These are phyloP conservation scores for Fragum sueziense DNA, from an alignment of 2,888 invertebrate species.

Conservation along the genomic window DNA sequence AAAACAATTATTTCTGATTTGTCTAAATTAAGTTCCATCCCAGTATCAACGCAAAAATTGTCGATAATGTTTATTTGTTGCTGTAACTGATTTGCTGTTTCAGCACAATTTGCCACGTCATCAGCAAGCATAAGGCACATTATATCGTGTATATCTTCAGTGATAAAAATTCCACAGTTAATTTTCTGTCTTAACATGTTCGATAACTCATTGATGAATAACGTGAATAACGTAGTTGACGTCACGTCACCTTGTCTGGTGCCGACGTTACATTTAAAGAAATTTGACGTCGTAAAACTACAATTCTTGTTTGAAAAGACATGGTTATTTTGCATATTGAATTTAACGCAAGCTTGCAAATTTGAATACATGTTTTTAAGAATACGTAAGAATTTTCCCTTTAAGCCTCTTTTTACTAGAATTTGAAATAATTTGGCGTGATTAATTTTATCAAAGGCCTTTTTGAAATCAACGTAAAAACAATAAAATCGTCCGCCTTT, in stretches of 20 bases:
- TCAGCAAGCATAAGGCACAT: neutral
- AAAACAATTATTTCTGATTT: neutral
- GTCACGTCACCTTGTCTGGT: slow-evolving; percentile 9
- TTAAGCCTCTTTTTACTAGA: neutral
- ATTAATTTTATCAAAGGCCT: neutral
- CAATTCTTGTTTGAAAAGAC: too few relatives aligned
- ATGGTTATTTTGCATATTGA: neutral
- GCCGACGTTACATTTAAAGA: slow-evolving; percentile 11
- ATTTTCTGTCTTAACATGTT: too few relatives aligned
- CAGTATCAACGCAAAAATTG: slow-evolving; percentile 8
- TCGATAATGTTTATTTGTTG: neutral
- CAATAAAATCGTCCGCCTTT: neutral
- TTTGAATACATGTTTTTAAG: neutral
- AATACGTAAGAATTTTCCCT: neutral
- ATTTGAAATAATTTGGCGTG: neutral
- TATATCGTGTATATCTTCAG: neutral
- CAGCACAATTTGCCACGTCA: slow-evolving; percentile 5
- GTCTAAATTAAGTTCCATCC: slow-evolving; percentile 4
- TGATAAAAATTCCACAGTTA: slow-evolving; percentile 9
- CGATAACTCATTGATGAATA: slow-evolving; percentile 13
- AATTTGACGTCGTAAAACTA: too few relatives aligned
- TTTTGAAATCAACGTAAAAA: neutral
- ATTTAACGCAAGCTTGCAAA: neutral
- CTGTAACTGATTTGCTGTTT: slow-evolving; percentile 4
- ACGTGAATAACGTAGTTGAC: neutral